phyloP scores from a whole-genome alignment of 2,888 invertebrate genomes.

The Cantharis rufa region DNA sequence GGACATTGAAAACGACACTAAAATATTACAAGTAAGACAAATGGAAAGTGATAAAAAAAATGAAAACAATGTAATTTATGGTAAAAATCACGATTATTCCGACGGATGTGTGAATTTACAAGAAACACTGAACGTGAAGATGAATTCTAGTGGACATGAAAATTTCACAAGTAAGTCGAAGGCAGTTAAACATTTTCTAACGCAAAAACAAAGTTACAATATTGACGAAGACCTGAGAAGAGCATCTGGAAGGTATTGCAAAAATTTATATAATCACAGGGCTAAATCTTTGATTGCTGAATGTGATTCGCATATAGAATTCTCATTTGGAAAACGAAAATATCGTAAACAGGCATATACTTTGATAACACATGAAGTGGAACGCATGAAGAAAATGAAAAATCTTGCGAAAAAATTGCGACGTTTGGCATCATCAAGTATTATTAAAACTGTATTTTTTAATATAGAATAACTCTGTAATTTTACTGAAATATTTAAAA shows the following conservation, averaged over 20 bases:
- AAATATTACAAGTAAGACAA: too few relatives aligned
- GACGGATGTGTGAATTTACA: background rate
- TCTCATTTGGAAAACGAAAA: background rate
- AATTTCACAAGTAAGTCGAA: background rate
- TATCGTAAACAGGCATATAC: background rate
- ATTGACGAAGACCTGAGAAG: background rate
- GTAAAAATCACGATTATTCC: too few relatives aligned
- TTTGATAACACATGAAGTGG: background rate
- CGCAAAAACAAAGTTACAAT: background rate
- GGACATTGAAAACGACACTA: too few relatives aligned
- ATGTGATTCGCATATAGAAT: too few relatives aligned
- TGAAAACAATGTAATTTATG: too few relatives aligned
- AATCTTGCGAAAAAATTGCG: too few relatives aligned
- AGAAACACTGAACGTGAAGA: background rate
- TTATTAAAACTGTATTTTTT: too few relatives aligned
- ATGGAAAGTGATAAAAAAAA: too few relatives aligned
- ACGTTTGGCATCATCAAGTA: too few relatives aligned
- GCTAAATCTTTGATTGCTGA: background rate
- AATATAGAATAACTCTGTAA: background rate
- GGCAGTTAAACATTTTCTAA: background rate
- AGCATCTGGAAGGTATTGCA: background rate
- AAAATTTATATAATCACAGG: background rate
- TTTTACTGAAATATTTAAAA: background rate
- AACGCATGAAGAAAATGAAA: background rate
- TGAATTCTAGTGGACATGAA: background rate